A percentile compares a stretch with the other conserved stretches of the same genome.
phyloP scores from a whole-genome alignment of 2,888 invertebrate species.

The Lamellibrachia satsuma region DNA sequence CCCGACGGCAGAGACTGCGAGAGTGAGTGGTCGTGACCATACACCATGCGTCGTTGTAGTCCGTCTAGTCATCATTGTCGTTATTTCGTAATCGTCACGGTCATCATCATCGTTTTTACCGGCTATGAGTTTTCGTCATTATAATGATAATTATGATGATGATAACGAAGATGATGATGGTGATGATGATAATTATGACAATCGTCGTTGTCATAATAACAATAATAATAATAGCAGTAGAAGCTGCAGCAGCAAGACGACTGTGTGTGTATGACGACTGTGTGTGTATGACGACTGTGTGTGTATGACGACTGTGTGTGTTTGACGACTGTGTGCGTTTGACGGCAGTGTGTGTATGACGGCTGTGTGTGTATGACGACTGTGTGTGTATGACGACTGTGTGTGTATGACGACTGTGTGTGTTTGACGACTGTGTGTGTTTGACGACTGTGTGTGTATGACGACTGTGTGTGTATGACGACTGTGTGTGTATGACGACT shows the following conservation, averaged over 20 bases:
- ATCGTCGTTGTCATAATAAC: background rate
- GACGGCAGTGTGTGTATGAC: too few relatives aligned
- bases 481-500: too few relatives aligned
- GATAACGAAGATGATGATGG: background rate
- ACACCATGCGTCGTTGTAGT: background rate
- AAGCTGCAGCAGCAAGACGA: background rate
- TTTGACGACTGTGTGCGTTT: too few relatives aligned
- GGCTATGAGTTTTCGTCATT: background rate
- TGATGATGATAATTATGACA: background rate
- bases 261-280: background rate
- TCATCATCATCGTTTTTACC: background rate
- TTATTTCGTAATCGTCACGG: background rate
- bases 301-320: too few relatives aligned
- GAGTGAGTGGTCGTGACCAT: constrained; percentile 23
- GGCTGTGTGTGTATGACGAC: too few relatives aligned
- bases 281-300: background rate
- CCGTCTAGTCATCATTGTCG: background rate
- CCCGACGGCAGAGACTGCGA: constrained; percentile 28
- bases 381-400: too few relatives aligned
- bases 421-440: too few relatives aligned
- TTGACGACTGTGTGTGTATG: too few relatives aligned
- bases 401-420: too few relatives aligned
- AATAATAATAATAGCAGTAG: background rate
- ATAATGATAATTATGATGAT: background rate
- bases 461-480: too few relatives aligned